Base-by-base conservation (phyloP, 1,140 invertebrate genomes). In the Sycobia sp. region DNA sequence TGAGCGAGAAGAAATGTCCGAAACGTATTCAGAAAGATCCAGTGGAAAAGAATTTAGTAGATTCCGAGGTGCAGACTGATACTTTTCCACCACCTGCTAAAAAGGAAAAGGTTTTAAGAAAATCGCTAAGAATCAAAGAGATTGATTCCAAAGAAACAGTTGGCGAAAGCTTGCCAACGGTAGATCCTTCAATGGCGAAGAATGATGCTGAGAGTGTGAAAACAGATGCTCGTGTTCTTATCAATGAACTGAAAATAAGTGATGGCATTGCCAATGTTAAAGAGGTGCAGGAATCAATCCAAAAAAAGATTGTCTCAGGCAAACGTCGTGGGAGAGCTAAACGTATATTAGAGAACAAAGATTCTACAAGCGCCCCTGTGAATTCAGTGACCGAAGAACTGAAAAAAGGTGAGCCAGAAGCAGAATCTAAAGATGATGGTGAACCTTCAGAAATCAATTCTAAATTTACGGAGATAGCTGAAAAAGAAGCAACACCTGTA, bases 71-170 rank as follows among this genome's bases (percentile, higher is more conserved):
- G 13, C 11, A 43, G 18, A 10, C n/a, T 16, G 56, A 49, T 25
- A 14, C 23, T 25, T 54, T 25, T 9, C 20, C 27, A 16, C 18
- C 32, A 29, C 29, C 11, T 4, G 11, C 29, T 11, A 63, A 57
- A n/a, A 46, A 50, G n/a, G 38, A 4, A 22, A 57, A 41, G 27
- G 3, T 1, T 32, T 18, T 18, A 10, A 58, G 62, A 20, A 65
- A 65, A 9, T 65, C 62, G 7, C 47, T 16, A 3, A 65, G 62
- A n/a, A 65, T 36, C n/a, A 65, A 54, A 13, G 47, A 58, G 0
- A 14, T 7, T 2, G 38, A 56, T 13, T 10, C 16, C 7, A 56
- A 67, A 20, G 60, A 62, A 36, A 38, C 47, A 0, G 27, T 20
- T 18, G 34, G 32, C 2, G 53, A 55, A 25, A 38, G 23, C 20